Evolutionary conservation across 2,888 invertebrate genomes (phyloP).

Genomic region (Linnaemya tessellans): DNA sequence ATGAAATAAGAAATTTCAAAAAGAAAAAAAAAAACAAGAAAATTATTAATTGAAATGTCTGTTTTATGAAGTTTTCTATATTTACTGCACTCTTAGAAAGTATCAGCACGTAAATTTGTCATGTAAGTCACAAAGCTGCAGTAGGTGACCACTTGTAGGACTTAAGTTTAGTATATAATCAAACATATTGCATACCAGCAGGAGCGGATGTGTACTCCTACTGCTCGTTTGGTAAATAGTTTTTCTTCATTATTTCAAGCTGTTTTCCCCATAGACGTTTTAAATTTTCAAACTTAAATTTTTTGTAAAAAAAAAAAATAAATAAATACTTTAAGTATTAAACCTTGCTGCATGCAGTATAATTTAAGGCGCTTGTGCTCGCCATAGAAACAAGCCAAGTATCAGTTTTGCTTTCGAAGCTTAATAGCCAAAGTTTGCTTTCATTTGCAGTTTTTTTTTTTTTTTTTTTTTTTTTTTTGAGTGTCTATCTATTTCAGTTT

Average conservation of each 20-base stretch:
- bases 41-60: slow-evolving; percentile 66
- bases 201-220: neutral
- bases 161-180: neutral
- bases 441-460: slow-evolving; percentile 10
- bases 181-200: neutral
- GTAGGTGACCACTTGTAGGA: neutral
- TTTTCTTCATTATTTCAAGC: neutral
- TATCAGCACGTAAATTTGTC: neutral
- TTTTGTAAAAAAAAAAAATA: slow-evolving; percentile 7
- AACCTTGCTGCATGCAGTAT: neutral
- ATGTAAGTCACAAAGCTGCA: neutral
- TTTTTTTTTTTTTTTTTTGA: too few species aligned
- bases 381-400: slow-evolving; percentile 8
- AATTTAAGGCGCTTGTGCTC: slow-evolving; percentile 52
- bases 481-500: slow-evolving; percentile 47
- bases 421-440: slow-evolving; percentile 60
- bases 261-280: neutral
- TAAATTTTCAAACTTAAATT: slow-evolving; percentile 18
- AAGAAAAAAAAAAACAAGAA: neutral
- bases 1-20: slow-evolving; percentile 12
- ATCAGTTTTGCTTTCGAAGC: slow-evolving; percentile 39
- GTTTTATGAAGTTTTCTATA: neutral
- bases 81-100: neutral
- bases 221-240: too few species aligned
- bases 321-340: neutral